A percentile compares a stretch with the other conserved stretches of the same genome.
Evolutionary conservation across 2,797 vertebrate genomes (phyloP).

Genomic region (Acanthopagrus latus): DNA sequence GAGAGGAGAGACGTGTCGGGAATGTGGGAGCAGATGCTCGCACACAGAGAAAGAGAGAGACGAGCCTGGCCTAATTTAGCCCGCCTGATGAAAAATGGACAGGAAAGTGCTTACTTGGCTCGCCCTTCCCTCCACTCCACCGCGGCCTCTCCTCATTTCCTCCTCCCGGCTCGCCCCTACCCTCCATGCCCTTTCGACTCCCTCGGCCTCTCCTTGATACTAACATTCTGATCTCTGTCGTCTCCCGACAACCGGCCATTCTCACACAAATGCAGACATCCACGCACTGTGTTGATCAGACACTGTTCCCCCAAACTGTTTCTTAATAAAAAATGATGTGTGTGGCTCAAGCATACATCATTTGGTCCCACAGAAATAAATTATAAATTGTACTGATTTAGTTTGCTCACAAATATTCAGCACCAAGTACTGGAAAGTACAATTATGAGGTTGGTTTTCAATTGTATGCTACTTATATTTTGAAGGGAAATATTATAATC

Average conservation of each 20-base stretch:
- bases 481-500: too few relatives aligned
- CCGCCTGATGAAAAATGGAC: constrained; percentile 82
- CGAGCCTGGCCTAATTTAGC: constrained; percentile 78
- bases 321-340: not conserved
- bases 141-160: constrained; percentile 54
- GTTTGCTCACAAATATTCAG: too few relatives aligned
- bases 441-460: too few relatives aligned
- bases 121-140: constrained; percentile 62
- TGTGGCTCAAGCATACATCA: not conserved
- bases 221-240: constrained; percentile 43
- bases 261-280: constrained; percentile 6
- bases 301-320: not conserved
- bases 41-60: constrained; percentile 32
- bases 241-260: not conserved
- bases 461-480: too few relatives aligned
- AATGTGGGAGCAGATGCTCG: constrained; percentile 75
- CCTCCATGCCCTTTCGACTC: constrained; percentile 41
- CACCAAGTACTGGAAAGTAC: too few relatives aligned
- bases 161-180: constrained; percentile 30
- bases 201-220: constrained; percentile 39
- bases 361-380: too few relatives aligned
- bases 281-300: not conserved
- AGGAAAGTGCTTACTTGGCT: constrained; percentile 83
- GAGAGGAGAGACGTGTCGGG: constrained; percentile 69
- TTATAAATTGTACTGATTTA: too few relatives aligned